Percentiles rank a stretch among this genome's conserved stretches.
Evolutionary conservation across 2,797 vertebrate species (phyloP).

Genomic region (Taenioides sp.): DNA sequence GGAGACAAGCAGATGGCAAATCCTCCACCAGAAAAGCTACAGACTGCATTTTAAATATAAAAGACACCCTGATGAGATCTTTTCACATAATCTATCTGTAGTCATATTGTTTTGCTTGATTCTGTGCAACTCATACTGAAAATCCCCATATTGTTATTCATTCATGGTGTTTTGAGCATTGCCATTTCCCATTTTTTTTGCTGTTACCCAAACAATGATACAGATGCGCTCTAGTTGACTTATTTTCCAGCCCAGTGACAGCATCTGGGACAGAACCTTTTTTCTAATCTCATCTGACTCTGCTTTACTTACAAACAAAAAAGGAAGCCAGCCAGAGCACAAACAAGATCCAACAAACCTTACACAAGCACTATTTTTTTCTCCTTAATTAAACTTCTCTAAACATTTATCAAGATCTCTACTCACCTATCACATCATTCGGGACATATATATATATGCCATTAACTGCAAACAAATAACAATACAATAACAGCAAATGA

Average conservation of each 20-base stretch:
- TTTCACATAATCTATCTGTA: neutral
- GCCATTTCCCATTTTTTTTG: constrained; percentile 48
- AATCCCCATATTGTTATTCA: constrained; percentile 8
- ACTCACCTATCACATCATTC: constrained; percentile 14
- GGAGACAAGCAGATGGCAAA: no score
- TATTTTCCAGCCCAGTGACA: constrained; percentile 54
- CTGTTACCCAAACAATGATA: constrained; percentile 55
- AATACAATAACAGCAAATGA: neutral
- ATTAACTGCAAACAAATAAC: neutral
- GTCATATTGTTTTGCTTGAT: neutral
- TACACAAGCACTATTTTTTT: constrained; percentile 20
- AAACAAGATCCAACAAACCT: constrained; percentile 21
- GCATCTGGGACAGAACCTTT: constrained; percentile 48
- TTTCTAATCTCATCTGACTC: constrained; percentile 51
- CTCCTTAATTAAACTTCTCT: constrained; percentile 11
- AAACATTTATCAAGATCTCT: constrained; percentile 38
- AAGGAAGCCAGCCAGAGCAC: constrained; percentile 7
- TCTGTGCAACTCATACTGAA: neutral
- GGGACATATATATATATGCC: neutral
- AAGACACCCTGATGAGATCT: neutral
- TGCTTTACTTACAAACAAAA: constrained; percentile 5
- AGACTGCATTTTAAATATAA: no score
- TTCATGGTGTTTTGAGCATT: constrained; percentile 34
- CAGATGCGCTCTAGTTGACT: constrained; percentile 37
- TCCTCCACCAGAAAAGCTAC: neutral